Base-by-base conservation (phyloP, 2,797 vertebrate genomes). In the Eidolon dupreanum region DNA sequence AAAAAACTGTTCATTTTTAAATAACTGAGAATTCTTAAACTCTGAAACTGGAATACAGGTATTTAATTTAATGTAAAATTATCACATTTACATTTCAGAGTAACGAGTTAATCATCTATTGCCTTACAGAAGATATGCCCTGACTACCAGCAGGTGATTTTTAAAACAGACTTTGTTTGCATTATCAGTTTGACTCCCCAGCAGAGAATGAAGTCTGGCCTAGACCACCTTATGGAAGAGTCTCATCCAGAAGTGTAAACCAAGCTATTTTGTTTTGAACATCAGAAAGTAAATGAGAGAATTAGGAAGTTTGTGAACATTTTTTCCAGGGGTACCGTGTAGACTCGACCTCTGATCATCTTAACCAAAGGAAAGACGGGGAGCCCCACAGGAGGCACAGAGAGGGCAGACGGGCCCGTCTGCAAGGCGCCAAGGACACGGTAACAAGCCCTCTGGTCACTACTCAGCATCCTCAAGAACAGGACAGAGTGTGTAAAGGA, bases 11-110 rank as follows among this genome's bases (percentile, higher is more conserved):
- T 55, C 33, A 59, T n/a, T 82, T 68, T 66, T 36, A 68, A 94
- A 70, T 74, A 63, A 75, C 16, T 38, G 26, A 86, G 41, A 88
- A 94, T 79, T 83, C 33, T 61, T 93, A 49, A 82, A 93, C 19
- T 85, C 59, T 12, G 75, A 90, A 71, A 92, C 28, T 89, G 36
- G 31, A 95, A 93, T 38, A 43, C 1, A 89, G 10, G 31, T 13
- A 92, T 61, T 77, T 86, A 94, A 77, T 59, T 88, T 38, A 71
- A 93, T 46, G 17, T 87, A 88, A 94, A 85, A 95, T 51, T 3
- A 88, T 41, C 24, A 75, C 33, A 74, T 90, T 78, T 92, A 70
- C n/a, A 93, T 88, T 95, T 89, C 63, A 65, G 68, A 82, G 33
- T 94, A 68, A 87, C 41, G 94, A 89, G n/a, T 93, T 71, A 75